These are phyloP conservation scores for Pogonognathellus flavescens DNA, from an alignment of 1,140 invertebrate genomes.

Conservation along the genomic window DNA sequence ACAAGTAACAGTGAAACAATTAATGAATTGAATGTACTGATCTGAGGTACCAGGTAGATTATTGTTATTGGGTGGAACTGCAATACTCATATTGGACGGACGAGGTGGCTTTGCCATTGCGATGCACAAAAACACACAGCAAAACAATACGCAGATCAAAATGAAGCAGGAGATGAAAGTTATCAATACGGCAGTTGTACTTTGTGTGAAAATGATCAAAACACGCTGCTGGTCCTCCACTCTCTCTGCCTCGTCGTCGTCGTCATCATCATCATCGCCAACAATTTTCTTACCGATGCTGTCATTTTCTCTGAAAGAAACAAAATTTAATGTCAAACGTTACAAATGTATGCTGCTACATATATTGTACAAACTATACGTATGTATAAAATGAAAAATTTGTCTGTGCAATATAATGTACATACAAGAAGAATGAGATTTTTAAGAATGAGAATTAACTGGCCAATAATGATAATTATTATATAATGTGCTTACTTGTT, in stretches of 20 bases:
- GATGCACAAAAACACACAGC: not conserved
- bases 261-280: not conserved
- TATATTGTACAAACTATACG: too few relatives aligned
- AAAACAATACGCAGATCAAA: not conserved
- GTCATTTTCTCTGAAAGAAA: not conserved
- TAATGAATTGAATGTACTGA: not conserved
- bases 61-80: not conserved
- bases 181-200: not conserved
- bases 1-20: not conserved
- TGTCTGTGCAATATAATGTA: too few relatives aligned
- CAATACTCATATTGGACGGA: not conserved
- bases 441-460: too few relatives aligned
- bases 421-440: too few relatives aligned
- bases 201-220: slow-evolving; percentile 14
- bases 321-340: not conserved
- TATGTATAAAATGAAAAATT: too few relatives aligned
- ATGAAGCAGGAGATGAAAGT: not conserved
- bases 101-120: not conserved
- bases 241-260: not conserved
- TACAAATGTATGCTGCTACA: too few relatives aligned
- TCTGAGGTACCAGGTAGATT: not conserved
- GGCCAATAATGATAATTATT: too few relatives aligned
- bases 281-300: not conserved
- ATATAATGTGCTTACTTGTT: not conserved
- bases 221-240: not conserved